Evolutionary conservation across 2,113 vertebrate genomes (phyloP), one percentile per base, ranked within the genome.

Genomic region (Platichthys stellatus): DNA sequence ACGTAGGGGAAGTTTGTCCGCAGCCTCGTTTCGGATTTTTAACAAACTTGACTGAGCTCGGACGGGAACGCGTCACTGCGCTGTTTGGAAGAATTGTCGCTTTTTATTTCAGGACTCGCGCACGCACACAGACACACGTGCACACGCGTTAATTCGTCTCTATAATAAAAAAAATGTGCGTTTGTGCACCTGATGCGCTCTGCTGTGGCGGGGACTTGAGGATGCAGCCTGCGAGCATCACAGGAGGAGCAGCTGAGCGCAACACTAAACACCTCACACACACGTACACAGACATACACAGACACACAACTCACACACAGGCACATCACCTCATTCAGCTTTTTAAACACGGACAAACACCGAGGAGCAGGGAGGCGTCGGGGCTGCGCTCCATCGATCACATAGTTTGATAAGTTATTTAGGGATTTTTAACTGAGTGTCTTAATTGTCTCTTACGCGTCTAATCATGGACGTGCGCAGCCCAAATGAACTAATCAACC

Each of bases 151-250:
- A 18, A 51, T 17, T 51, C 47, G 17, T 43, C 40, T 43, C 10
- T 43, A 43, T 43, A 43, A 43, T 43, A 43, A 40, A 40, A 40
- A 40, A 49, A 69, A 80, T 8, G 84, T 20, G 82, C 74, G 80
- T 69, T 17, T 3, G 28, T 77, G 90, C 91, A 92, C 90, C 91
- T 93, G 92, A 92, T 90, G 92, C 91, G 87, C 88, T 84, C 88
- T n/a, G 83, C 31, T 78, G 85, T 78, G 40, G 89, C 85, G 85
- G 83, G 61, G 61, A 81, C 68, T 91, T 82, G 56, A 82, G 84
- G 81, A 85, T 87, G 85, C 74, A 74, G 76, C 78, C 80, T 45
- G 77, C 62, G 85, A 80, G 86, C 90, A 89, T 90, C 84, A 76
- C 58, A 56, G n/a, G n/a, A 54, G 53, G 20, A 9, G 53, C 53